Percentiles rank a stretch among this genome's conserved stretches.
These are phyloP conservation scores for Dasysyrphus albostriatus DNA, from an alignment of 2,888 invertebrate genomes.

Conservation along the genomic window DNA sequence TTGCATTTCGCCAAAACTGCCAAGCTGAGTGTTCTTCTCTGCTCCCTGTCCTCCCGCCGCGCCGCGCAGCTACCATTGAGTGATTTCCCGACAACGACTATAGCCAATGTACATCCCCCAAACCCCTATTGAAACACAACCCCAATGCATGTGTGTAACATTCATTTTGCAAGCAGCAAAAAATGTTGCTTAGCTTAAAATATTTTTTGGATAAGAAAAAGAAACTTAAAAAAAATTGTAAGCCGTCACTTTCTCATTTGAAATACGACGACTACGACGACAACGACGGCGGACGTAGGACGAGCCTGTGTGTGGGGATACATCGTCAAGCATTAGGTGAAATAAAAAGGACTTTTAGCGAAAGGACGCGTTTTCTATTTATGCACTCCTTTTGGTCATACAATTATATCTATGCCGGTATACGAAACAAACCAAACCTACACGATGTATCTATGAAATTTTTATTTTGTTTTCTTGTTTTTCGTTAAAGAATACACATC, in stretches of 20 bases:
- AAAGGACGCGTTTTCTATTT: slow-evolving; percentile 69
- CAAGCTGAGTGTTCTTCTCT: slow-evolving; percentile 48
- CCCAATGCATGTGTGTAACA: slow-evolving; percentile 68
- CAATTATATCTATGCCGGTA: neutral
- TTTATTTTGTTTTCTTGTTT: slow-evolving; percentile 43
- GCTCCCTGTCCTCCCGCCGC: slow-evolving; percentile 34
- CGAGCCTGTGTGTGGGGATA: slow-evolving; percentile 22
- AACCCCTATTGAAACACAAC: slow-evolving; percentile 14
- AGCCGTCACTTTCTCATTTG: slow-evolving; percentile 74
- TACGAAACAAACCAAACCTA: neutral
- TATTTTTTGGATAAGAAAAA: slow-evolving; percentile 67
- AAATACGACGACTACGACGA: slow-evolving; percentile 47
- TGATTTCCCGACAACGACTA: slow-evolving; percentile 63
- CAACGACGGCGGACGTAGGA: neutral
- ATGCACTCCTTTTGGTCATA: slow-evolving; percentile 59
- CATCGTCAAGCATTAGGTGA: slow-evolving; percentile 62
- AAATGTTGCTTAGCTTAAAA: slow-evolving; percentile 68
- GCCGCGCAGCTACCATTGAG: slow-evolving; percentile 36
- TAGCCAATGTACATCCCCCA: slow-evolving; percentile 36
- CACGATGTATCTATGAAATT: slow-evolving; percentile 32
- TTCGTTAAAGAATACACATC: slow-evolving; percentile 49
- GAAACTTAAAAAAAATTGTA: slow-evolving; percentile 66
- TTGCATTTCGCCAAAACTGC: slow-evolving; percentile 74
- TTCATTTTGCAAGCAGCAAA: slow-evolving; percentile 49
- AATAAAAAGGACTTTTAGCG: slow-evolving; percentile 62